These are phyloP conservation scores for Mesoclemmys tuberculata DNA, from an alignment of 2,113 vertebrate species.

Conservation along the genomic window DNA sequence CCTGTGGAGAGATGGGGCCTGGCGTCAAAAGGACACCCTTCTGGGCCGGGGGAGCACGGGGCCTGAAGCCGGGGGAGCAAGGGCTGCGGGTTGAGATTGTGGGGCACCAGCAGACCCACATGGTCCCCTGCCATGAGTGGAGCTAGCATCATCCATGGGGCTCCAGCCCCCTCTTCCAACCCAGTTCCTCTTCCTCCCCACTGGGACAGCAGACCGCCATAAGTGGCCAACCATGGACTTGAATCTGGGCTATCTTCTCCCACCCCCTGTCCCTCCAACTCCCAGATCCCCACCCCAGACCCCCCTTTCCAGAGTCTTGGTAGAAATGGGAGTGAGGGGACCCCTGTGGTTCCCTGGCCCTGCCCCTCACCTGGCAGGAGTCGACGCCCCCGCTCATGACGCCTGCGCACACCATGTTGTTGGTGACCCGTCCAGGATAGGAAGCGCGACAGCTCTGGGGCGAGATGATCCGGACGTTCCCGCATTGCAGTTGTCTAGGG, in stretches of 20 bases:
- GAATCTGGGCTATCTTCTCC: background rate
- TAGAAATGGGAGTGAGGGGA: background rate
- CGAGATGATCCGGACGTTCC: background rate
- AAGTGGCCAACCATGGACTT: background rate
- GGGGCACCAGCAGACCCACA: background rate
- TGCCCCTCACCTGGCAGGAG: slow-evolving; percentile 85
- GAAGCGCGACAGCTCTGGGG: background rate
- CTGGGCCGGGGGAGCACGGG: background rate
- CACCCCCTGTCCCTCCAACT: background rate
- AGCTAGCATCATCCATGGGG: background rate
- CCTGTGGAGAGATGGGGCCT: background rate
- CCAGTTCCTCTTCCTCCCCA: background rate
- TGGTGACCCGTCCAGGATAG: slow-evolving; percentile 59
- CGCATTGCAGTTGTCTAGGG: background rate
- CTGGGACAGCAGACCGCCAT: background rate
- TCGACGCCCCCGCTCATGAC: slow-evolving; percentile 81
- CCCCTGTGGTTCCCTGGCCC: background rate
- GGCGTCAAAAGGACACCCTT: background rate
- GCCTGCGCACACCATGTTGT: slow-evolving; percentile 89
- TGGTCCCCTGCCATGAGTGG: background rate
- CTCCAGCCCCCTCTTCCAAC: background rate
- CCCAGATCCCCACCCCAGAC: background rate
- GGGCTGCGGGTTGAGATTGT: background rate
- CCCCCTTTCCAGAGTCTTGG: background rate
- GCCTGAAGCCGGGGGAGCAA: background rate